Evolutionary conservation across 2,797 vertebrate species (phyloP), one percentile per base, ranked within the genome.

Genomic region (Anguilla obscura): DNA sequence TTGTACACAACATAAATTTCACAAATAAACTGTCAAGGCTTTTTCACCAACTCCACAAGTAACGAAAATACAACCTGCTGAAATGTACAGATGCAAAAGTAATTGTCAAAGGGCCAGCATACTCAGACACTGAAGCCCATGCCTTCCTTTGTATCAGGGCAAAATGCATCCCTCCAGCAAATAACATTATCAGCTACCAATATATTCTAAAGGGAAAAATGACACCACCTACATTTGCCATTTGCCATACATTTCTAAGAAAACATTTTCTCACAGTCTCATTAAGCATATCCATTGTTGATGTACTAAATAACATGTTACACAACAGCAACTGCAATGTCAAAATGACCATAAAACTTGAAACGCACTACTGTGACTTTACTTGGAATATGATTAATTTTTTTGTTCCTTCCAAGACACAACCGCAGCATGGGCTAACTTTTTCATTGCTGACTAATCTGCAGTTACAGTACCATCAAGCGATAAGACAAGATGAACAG

Each of bases 81-180:
- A 0, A 71, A 71, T 7, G 30, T 5, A 40, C 33, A 76, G 74
- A 76, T 18, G 33, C 74, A 40, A 36, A 76, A 40, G 27, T 76
- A 45, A 30, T 33, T 76, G 12, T 12, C 71, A 40, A 76, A 76
- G 14, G 16, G 7, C 10, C 30, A n/a, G 40, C 24, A 21, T 9
- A 21, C 45, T 82, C 24, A 48, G 79, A 82, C 21, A 48, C 40
- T 24, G 10, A 50, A 10, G 0, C 40, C 40, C 79, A 82, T 50
- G 8, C 50, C 79, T 50, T 24, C 79, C 45, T 50, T 7, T 21
- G 24, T 1, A n/a, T 48, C 45, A 82, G 45, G 45, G 5, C 18
- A 82, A 82, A 82, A 48, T 18, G 74, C 74, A 40, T 76, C 30
- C 36, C 36, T 76, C 33, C 74, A 76, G 33, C 71, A 76, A 33